Evolutionary conservation across 2,113 vertebrate species (phyloP).

Genomic region (Capricornis sumatraensis): DNA sequence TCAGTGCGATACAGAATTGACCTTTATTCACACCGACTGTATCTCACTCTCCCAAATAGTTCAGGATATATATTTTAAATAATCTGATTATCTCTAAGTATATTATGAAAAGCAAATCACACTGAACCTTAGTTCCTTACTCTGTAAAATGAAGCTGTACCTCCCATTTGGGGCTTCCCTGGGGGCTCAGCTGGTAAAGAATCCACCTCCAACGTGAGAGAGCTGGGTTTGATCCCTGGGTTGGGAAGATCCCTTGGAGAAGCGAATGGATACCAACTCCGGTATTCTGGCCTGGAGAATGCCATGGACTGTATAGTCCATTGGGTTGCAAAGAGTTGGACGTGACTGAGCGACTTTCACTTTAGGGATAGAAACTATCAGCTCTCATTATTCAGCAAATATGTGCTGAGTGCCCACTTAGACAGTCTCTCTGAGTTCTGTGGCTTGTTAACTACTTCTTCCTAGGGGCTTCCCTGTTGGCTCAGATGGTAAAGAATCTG

Average conservation of each 20-base stretch:
- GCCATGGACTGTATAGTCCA: neutral
- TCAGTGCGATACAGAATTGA: neutral
- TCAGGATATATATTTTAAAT: neutral
- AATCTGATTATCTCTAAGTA: neutral
- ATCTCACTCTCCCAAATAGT: neutral
- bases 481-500: neutral
- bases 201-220: neutral
- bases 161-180: neutral
- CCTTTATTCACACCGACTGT: neutral
- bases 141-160: neutral
- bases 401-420: neutral
- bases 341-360: neutral
- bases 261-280: neutral
- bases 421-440: neutral
- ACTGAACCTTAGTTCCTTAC: neutral
- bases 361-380: neutral
- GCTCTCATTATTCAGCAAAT: neutral
- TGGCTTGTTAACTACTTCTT: neutral
- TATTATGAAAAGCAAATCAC: neutral
- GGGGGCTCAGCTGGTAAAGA: neutral
- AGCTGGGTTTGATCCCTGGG: neutral
- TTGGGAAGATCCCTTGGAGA: neutral
- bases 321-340: neutral
- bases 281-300: neutral
- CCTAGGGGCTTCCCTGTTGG: neutral